These are phyloP conservation scores for Seira musarum DNA, from an alignment of 2,888 invertebrate species.

Conservation along the genomic window DNA sequence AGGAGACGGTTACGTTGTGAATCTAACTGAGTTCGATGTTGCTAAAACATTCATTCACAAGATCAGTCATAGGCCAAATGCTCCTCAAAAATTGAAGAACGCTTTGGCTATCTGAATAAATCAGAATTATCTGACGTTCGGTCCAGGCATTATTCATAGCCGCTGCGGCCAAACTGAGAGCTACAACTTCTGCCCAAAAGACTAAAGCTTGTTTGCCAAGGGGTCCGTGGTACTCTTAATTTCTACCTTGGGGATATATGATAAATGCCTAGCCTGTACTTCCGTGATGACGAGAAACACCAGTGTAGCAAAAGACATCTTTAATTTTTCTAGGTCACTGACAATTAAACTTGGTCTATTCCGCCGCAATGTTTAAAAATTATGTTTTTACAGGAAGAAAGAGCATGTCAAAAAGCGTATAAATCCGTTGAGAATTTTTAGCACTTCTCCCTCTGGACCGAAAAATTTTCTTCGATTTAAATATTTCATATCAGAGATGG, in stretches of 20 bases:
- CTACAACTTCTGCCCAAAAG: constrained; percentile 42
- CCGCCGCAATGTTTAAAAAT: no score
- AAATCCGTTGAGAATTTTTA: no score
- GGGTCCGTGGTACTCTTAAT: background rate
- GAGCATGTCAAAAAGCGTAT: no score
- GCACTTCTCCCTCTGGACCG: no score
- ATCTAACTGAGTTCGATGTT: background rate
- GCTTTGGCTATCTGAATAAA: constrained; percentile 39
- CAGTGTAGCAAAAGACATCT: constrained; percentile 30
- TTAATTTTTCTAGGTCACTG: no score
- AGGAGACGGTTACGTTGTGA: constrained; percentile 19
- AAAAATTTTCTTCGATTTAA: no score
- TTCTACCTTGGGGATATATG: background rate
- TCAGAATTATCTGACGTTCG: background rate
- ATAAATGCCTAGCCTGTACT: constrained; percentile 26
- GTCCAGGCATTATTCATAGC: background rate
- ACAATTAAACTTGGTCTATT: no score
- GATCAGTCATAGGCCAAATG: constrained; percentile 1
- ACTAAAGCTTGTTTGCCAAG: constrained; percentile 19
- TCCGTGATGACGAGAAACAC: constrained; percentile 31
- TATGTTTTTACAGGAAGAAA: no score
- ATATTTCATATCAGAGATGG: no score
- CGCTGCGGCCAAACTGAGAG: background rate
- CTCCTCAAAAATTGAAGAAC: constrained; percentile 22
- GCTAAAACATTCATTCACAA: constrained; percentile 24